Evolutionary conservation across 2,888 invertebrate genomes (phyloP), one percentile per base, ranked within the genome.

Genomic region (Diarsia rubi): DNA sequence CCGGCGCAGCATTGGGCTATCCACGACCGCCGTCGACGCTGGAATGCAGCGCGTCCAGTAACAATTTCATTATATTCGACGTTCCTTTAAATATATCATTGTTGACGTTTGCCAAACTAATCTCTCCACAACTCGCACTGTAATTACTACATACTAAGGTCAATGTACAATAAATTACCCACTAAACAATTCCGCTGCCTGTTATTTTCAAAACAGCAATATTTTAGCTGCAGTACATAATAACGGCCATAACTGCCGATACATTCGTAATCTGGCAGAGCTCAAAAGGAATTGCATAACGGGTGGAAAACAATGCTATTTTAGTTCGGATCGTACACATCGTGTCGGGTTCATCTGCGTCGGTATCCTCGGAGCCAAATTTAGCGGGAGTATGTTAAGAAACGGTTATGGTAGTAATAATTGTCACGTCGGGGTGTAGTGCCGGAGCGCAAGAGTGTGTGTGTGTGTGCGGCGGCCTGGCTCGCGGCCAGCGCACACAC

Each of bases 321-420:
- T 93, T 88, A 79, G 91, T 90, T 82, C 74, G 75, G 80, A 87
- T 89, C 87, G 89, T 92, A 90, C 89, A 91, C 88, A 89, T 75
- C 78, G 85, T 74, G 80, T 85, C 78, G 86, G 85, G 85, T 82
- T 86, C 90, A 90, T 89, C 89, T 88, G 90, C 90, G 88, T 88
- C 89, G 91, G 88, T 86, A 85, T 88, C 88, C 90, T 89, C 88
- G 86, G 82, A 78, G 91, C 92, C 92, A 92, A 89, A 94, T 91
- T 92, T 93, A 94, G 92, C 90, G 79, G 73, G 88, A 92, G 90
- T 92, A 91, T 89, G 90, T 91, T 91, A 90, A 85, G 85, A 86
- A 89, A 90, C 92, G 78, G 90, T 94, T 95, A 93, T 94, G 94
- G 93, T 90, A 90, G 92, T 91, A 93, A 94, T 94, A 93, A 92